phyloP scores from a whole-genome alignment of 2,888 invertebrate genomes.

The Lasioglossum figueresi region DNA sequence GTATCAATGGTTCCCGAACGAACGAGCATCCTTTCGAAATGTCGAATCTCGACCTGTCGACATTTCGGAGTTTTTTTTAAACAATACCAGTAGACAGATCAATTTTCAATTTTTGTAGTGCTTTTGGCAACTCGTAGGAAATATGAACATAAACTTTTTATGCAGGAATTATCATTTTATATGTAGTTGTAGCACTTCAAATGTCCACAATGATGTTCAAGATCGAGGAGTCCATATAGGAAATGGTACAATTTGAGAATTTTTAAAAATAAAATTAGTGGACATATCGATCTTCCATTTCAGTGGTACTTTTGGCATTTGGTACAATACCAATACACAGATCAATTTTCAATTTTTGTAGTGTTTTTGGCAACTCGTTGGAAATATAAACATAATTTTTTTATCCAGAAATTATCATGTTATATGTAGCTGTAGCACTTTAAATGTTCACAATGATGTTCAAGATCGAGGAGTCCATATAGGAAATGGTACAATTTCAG shows the following conservation, averaged over 20 bases:
- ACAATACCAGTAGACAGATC: not conserved
- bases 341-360: not conserved
- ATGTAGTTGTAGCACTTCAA: not conserved
- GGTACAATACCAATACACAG: not conserved
- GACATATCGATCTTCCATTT: not conserved
- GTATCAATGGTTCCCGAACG: conserved; percentile 45
- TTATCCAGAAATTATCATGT: not conserved
- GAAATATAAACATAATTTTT: not conserved
- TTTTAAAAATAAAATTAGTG: not conserved
- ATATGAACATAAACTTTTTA: not conserved
- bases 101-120: not conserved
- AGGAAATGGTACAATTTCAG: too few relatives aligned
- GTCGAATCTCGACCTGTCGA: too few relatives aligned
- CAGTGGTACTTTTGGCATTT: too few relatives aligned
- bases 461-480: not conserved
- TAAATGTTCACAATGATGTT: too few relatives aligned
- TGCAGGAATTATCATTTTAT: too few relatives aligned
- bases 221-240: not conserved
- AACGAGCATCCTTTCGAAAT: conserved; percentile 27
- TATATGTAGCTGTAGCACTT: not conserved
- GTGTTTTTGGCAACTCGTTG: not conserved
- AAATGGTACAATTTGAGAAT: too few relatives aligned
- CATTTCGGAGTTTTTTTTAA: too few relatives aligned
- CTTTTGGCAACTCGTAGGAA: not conserved
- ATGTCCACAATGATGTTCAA: too few relatives aligned